Evolutionary conservation across 1,140 invertebrate genomes (phyloP).

Genomic region (Nautilus pompilius): DNA sequence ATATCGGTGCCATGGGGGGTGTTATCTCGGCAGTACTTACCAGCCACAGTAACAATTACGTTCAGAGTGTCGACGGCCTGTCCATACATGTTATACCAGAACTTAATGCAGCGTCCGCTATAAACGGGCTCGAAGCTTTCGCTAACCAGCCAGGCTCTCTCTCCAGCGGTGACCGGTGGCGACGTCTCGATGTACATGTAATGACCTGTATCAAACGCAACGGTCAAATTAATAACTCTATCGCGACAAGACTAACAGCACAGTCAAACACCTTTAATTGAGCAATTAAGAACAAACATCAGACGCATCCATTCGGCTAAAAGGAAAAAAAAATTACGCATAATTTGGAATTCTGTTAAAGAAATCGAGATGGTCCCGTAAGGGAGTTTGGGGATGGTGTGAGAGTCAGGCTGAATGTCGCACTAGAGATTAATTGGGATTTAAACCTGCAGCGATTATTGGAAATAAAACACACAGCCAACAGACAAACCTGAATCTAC

Average conservation of each 20-base stretch:
- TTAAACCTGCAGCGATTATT: too few relatives aligned
- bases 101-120: constrained; percentile 22
- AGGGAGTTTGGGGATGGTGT: too few relatives aligned
- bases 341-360: too few relatives aligned
- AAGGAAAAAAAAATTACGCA: too few relatives aligned
- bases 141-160: constrained; percentile 34
- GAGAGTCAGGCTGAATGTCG: too few relatives aligned
- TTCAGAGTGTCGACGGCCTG: constrained; percentile 16
- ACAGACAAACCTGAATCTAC: too few relatives aligned
- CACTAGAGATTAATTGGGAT: too few relatives aligned
- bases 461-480: too few relatives aligned
- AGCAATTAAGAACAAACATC: not conserved
- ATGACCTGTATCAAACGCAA: constrained; percentile 27
- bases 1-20: not conserved
- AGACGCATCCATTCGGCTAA: too few relatives aligned
- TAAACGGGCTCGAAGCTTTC: constrained; percentile 16
- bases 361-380: too few relatives aligned
- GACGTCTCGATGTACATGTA: constrained; percentile 49
- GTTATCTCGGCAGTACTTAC: not conserved
- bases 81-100: constrained; percentile 46
- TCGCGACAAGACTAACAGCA: not conserved
- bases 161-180: constrained; percentile 25
- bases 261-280: not conserved
- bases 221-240: too few relatives aligned
- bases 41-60: constrained; percentile 3